Base-by-base conservation (phyloP, 1,140 invertebrate genomes). In the Halesus radiatus region DNA sequence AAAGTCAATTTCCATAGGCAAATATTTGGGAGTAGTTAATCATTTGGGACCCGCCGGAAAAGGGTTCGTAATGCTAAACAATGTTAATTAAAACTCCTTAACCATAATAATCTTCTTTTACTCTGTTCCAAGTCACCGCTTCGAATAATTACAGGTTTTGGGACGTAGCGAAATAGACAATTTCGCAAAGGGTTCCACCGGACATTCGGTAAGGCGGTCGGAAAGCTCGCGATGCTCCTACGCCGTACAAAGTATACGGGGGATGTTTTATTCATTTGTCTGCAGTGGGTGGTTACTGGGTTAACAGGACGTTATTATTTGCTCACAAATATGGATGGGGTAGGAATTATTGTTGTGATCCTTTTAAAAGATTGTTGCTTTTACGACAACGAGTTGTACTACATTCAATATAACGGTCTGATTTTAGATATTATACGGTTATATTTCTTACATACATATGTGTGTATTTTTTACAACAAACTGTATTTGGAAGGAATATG, bases 31-130 rank as follows among this genome's bases (percentile, higher is more conserved):
- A 1, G 4, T 56, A 56, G 7, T 56, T 45, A 45, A 45, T 45
- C 37, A 45, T 64, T 64, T 23, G 18, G 23, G 23, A 26, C 60
- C 13, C 15, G 4, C 4, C 15, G 23, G 18, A 64, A 64, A 64
- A 64, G 23, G 60, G 23, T 22, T 22, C 60, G 13, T 10, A 13
- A 29, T 64, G 60, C 23, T 22, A 64, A 64, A 64, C 23, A 64
- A 64, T 64, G 23, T 26, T 23, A 64, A 64, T 64, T 64, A 64
- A 23, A 22, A 23, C 22, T 23, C 60, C 15, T 29, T 64, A 64
- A 64, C 60, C 60, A 26, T 29, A 64, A 64, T 64, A 64, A 64
- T 64, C 60, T 64, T 26, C 60, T 64, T 64, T 64, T 64, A 64
- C 23, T 22, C 60, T 23, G 60, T 64, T 64, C 60, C 60, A 29